These are phyloP conservation scores for Macropis europaea DNA, from an alignment of 2,888 invertebrate genomes.

Conservation along the genomic window DNA sequence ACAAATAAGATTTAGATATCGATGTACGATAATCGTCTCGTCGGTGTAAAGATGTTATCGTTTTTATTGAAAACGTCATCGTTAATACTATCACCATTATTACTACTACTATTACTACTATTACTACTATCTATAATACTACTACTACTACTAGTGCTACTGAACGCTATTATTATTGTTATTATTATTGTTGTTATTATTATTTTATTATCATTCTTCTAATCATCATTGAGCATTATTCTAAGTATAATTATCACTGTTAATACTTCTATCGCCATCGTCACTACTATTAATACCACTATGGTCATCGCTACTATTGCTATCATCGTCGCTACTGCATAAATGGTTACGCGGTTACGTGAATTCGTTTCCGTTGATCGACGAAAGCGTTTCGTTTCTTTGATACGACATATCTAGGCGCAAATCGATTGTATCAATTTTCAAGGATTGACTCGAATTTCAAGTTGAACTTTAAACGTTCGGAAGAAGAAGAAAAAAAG, in stretches of 20 bases:
- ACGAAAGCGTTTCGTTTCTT: neutral
- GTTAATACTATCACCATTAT: conserved; percentile 45
- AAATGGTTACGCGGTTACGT: conserved; percentile 1
- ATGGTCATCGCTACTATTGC: conserved; percentile 25
- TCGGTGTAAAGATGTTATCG: conserved; percentile 38
- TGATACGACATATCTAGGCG: neutral
- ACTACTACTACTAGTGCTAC: conserved; percentile 37
- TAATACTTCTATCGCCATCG: conserved; percentile 23
- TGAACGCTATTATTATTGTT: conserved; percentile 55
- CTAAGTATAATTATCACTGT: conserved; percentile 12
- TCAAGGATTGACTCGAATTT: neutral
- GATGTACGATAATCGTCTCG: conserved; percentile 44
- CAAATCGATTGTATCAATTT: neutral
- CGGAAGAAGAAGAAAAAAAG: too few species aligned
- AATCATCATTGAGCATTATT: neutral
- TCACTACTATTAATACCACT: conserved; percentile 33
- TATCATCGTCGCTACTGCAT: conserved; percentile 33
- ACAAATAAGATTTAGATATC: conserved; percentile 24
- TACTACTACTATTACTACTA: conserved; percentile 41
- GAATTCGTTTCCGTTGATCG: too few species aligned
- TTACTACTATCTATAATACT: conserved; percentile 30
- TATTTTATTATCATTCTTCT: conserved; percentile 6
- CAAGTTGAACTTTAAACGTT: neutral
- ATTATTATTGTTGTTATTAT: conserved; percentile 46
- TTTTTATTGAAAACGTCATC: conserved; percentile 44